Evolutionary conservation across 2,797 vertebrate species (phyloP).

Genomic region (Synanceia verrucosa): DNA sequence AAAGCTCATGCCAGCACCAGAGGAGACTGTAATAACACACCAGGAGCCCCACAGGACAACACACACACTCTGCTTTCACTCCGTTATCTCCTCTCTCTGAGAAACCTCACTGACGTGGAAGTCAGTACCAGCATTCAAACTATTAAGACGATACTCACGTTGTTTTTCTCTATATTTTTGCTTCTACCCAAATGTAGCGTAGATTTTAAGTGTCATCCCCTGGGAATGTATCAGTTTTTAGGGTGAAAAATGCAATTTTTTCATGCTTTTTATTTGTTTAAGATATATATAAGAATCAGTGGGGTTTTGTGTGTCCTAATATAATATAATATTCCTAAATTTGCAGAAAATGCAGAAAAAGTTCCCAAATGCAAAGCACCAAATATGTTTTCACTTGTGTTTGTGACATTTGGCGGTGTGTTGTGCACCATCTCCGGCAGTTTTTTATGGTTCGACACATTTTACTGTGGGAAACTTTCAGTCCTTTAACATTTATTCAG

Average conservation of each 20-base stretch:
- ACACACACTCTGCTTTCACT: constrained; percentile 56
- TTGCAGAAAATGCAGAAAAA: background rate
- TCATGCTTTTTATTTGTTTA: background rate
- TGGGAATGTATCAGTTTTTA: background rate
- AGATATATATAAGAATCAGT: no score
- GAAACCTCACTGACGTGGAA: background rate
- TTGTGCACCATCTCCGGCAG: background rate
- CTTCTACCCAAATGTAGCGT: background rate
- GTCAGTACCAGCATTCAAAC: background rate
- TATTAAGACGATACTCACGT: background rate
- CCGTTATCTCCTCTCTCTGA: constrained; percentile 13
- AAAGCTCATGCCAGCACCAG: constrained; percentile 71
- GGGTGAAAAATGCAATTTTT: background rate
- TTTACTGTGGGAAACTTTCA: background rate
- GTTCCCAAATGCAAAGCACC: background rate
- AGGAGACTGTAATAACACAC: constrained; percentile 83
- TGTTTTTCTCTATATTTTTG: background rate
- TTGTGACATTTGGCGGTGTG: background rate
- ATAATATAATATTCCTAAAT: no score
- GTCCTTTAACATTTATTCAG: background rate
- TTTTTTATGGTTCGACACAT: background rate
- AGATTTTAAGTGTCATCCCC: background rate
- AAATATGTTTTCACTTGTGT: background rate
- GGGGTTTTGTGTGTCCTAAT: no score
- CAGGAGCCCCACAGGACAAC: constrained; percentile 73